Conservation (phyloP, 2,888 invertebrate species). For the Ochlodes sylvanus region DNA sequence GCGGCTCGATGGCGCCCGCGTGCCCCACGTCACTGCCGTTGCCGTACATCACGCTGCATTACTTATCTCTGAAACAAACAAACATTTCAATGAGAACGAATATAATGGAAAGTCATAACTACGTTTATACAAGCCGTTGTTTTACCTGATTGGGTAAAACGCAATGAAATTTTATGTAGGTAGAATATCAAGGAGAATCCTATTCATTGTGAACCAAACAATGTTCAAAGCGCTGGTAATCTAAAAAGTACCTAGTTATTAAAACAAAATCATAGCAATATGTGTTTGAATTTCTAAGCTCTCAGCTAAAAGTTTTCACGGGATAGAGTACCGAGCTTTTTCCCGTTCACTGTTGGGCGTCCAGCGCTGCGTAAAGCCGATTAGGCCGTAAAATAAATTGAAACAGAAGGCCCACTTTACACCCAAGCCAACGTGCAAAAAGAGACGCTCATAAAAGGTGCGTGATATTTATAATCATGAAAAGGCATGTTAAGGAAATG, state of each 20-base stretch:
- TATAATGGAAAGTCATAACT: no score
- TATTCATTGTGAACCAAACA: no score
- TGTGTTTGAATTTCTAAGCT: neutral
- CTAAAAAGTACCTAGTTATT: no score
- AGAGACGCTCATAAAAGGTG: no score
- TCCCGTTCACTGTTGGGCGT: neutral
- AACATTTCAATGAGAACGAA: slow-evolving; percentile 11
- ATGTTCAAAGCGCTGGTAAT: no score
- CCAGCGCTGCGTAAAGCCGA: neutral
- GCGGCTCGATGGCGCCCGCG: slow-evolving; percentile 55
- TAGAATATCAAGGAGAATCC: neutral
- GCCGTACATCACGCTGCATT: slow-evolving; percentile 77
- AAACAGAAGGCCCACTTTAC: slow-evolving; percentile 2
- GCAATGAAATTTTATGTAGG: no score
- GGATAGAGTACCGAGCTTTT: neutral
- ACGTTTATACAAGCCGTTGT: no score
- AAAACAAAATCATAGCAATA: neutral
- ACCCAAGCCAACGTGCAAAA: neutral
- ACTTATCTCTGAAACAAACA: slow-evolving; percentile 55
- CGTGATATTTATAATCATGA: no score
- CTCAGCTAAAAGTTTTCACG: neutral
- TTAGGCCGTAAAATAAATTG: slow-evolving; percentile 6
- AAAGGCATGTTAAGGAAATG: no score
- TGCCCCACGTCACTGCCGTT: slow-evolving; percentile 69
- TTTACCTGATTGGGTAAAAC: no score